Evolutionary conservation across 1,140 invertebrate genomes (phyloP).

Genomic region (Aporrectodea caliginosa): DNA sequence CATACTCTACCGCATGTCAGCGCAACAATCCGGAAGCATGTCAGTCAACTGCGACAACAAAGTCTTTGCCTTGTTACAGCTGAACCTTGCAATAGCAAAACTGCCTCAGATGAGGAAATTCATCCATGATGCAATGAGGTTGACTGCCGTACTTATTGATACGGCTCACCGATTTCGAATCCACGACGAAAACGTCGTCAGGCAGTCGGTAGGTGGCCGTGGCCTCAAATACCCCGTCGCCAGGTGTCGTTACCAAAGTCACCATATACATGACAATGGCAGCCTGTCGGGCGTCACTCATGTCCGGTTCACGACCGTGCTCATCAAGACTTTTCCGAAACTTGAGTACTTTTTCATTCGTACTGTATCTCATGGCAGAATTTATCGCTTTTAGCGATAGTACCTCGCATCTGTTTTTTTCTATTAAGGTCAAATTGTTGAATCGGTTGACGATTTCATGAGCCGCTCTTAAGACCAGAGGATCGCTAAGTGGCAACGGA

Average conservation of each 20-base stretch:
- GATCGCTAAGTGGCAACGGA: slow-evolving; percentile 53
- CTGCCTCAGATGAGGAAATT: slow-evolving; percentile 41
- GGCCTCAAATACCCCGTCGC: slow-evolving; percentile 70
- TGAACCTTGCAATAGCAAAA: slow-evolving; percentile 44
- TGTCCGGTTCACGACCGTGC: slow-evolving; percentile 75
- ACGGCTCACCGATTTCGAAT: slow-evolving; percentile 74
- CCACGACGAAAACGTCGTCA: slow-evolving; percentile 63
- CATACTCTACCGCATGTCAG: too few relatives aligned
- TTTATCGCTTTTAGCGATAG: slow-evolving; percentile 62
- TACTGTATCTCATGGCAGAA: slow-evolving; percentile 64
- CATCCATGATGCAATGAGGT: slow-evolving; percentile 67
- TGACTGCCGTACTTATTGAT: slow-evolving; percentile 79
- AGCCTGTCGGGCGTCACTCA: slow-evolving; percentile 60
- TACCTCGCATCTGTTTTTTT: slow-evolving; percentile 63
- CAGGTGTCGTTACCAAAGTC: slow-evolving; percentile 71
- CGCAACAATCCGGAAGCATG: too few relatives aligned
- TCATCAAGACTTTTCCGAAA: slow-evolving; percentile 71
- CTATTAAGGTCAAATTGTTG: slow-evolving; percentile 62
- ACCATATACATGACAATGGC: slow-evolving; percentile 40
- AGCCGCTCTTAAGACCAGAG: slow-evolving; percentile 57
- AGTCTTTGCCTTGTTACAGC: too few relatives aligned
- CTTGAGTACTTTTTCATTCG: slow-evolving; percentile 66
- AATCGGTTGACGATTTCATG: slow-evolving; percentile 63
- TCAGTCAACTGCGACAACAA: too few relatives aligned
- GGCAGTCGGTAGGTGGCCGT: slow-evolving; percentile 65